Percentiles rank a stretch among this genome's conserved stretches.
Conservation (phyloP, 2,797 vertebrate genomes). For the Urophycis tenuis region DNA sequence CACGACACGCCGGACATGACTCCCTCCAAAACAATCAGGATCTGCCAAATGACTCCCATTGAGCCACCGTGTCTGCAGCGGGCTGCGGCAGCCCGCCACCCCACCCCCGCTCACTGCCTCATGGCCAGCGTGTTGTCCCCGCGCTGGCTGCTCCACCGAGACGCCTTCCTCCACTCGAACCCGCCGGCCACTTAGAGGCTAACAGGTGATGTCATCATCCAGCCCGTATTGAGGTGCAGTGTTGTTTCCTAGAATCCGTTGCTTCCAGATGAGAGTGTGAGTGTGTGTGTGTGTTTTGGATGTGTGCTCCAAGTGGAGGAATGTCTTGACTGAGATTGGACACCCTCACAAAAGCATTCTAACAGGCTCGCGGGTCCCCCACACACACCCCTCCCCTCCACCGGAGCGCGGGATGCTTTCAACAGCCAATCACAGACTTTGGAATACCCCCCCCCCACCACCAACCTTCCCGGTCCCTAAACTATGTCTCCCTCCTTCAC, state of each 20-base stretch:
- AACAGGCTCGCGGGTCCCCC: constrained; percentile 38
- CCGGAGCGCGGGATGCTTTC: constrained; percentile 44
- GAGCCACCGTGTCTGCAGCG: background rate
- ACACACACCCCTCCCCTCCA: constrained; percentile 15
- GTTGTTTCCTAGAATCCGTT: background rate
- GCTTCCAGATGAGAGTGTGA: constrained; percentile 41
- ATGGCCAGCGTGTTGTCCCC: constrained; percentile 14
- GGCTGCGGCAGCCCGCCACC: constrained; percentile 18
- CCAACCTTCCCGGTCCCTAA: constrained; percentile 29
- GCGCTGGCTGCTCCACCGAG: background rate
- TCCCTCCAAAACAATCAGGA: background rate
- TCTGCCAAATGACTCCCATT: background rate
- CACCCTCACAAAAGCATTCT: constrained; percentile 40
- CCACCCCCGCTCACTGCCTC: constrained; percentile 34
- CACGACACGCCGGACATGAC: constrained; percentile 66
- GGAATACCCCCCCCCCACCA: constrained; percentile 27
- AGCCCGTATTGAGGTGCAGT: constrained; percentile 40
- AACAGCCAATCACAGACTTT: constrained; percentile 56
- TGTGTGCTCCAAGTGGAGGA: constrained; percentile 8
- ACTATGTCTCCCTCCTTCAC: constrained; percentile 27
- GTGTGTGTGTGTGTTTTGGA: background rate
- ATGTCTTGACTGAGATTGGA: constrained; percentile 17
- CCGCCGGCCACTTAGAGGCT: constrained; percentile 44
- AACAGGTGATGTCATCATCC: constrained; percentile 57
- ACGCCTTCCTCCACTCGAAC: constrained; percentile 2